phyloP scores from a whole-genome alignment of 2,888 invertebrate genomes.

The Ditula angustiorana region DNA sequence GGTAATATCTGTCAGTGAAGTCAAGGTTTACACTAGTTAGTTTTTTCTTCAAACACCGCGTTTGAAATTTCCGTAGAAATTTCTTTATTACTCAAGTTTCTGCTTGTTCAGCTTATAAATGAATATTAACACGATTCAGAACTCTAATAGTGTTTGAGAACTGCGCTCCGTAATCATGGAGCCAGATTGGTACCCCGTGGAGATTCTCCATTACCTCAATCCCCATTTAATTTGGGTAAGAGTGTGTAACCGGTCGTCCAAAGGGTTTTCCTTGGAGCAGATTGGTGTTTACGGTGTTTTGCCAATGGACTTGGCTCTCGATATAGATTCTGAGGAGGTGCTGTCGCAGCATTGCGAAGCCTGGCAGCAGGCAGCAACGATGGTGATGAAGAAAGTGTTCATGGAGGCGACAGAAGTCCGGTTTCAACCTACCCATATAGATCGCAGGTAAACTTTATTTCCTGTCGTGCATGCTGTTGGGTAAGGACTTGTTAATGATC shows the following conservation, averaged over 20 bases:
- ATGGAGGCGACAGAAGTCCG: constrained; percentile 53
- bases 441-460: constrained; percentile 61
- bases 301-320: constrained; percentile 56
- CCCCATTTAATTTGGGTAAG: constrained; percentile 74
- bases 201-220: constrained; percentile 62
- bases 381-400: constrained; percentile 54
- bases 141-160: background rate
- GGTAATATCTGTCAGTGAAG: background rate
- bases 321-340: constrained; percentile 47
- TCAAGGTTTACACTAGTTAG: background rate
- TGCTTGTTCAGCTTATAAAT: background rate
- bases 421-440: constrained; percentile 62
- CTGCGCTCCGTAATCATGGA: constrained; percentile 48
- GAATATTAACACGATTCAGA: background rate
- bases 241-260: constrained; percentile 43
- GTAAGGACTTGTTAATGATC: no score
- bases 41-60: background rate
- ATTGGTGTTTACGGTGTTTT: constrained; percentile 69
- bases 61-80: background rate
- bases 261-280: constrained; percentile 62
- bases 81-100: background rate
- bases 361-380: constrained; percentile 62
- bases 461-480: no score
- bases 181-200: constrained; percentile 61
- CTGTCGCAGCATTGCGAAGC: constrained; percentile 47